Evolutionary conservation across 2,113 vertebrate species (phyloP), one percentile per base, ranked within the genome.

Genomic region (Tringa solitaria): DNA sequence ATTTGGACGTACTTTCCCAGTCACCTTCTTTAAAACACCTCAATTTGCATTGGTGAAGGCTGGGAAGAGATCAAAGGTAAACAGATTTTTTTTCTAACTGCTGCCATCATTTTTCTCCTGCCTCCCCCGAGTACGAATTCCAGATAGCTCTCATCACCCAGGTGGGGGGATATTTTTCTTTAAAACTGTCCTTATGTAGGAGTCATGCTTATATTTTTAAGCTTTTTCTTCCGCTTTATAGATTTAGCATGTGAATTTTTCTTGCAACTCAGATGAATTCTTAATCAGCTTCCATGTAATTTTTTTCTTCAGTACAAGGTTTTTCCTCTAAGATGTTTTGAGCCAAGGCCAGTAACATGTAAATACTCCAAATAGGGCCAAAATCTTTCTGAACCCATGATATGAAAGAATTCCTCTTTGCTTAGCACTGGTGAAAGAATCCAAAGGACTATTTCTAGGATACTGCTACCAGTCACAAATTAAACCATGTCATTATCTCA

Each of bases 171-270:
- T 69, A 46, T 53, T 67, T 87, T 81, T 45, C 72, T 84, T 81
- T 70, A 70, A 89, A 88, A 51, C 53, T 21, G 4, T 39, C 64
- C 68, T 93, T 78, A 22, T 26, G 20, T 46, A 61, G 56, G 23
- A 54, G 26, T 35, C 2, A 2, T 56, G 12, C 12, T 83, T 70
- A 8, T 18, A n/a, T 65, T 89, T 95, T 59, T 50, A 41, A 89
- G 28, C 30, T 73, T 79, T 87, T 93, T 37, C 50, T 77, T 81
- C 39, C 43, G 59, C 79, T 94, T 92, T 50, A 33, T 79, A 69
- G 68, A 92, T 84, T 53, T 69, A 84, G 18, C 37, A 33, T 45
- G 54, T 26, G 26, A 84, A 20, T 96, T 84, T 89, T 94, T 51
- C 86, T 91, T 74, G 45, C 63, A 53, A 37, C 26, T 65, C 50